Base-by-base conservation (phyloP, 2,113 vertebrate species). In the Hoplias malabaricus region DNA sequence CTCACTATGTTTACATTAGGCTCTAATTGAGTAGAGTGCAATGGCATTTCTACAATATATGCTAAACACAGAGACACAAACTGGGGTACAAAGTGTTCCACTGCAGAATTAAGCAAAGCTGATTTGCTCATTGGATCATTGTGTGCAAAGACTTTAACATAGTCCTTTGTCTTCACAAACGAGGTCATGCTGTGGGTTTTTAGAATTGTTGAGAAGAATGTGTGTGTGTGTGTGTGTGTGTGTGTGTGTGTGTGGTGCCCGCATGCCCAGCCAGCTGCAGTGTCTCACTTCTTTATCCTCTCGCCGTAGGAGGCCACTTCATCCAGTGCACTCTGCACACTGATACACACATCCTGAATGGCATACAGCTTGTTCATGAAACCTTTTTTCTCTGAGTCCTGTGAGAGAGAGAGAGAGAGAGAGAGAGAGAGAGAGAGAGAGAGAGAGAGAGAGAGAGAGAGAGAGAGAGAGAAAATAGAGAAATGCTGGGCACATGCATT, bases 311-410 rank as follows among this genome's bases (percentile, higher is more conserved):
- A 98, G 89, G 96, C 97, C 82, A 95, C 95, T 90, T 97, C 95
- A 93, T 96, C 96, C 89, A 99, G 95, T 23, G 95, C 93, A 86
- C 93, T 96, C 93, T 99, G 97, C 83, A 98, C 95, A 83, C 94
- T 97, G 92, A 98, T 93, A 88, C 96, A 98, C 83, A 99, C 96
- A 86, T 98, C 98, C 89, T 98, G 98, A 90, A 99, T 97, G 90
- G 96, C 96, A 89, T 98, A 98, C 80, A 99, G 93, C 93, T 96
- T 98, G 91, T 98, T 94, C 90, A 99, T 98, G 93, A 99, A 97
- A 85, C 97, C 96, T 85, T 98, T 99, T 89, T 94, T 97, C 90
- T 98, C 96, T 29, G 92, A 90, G 85, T 99, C 98, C 98, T 99
- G 83, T 40, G 25, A 75, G 82, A 84, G 69, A 82, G 82, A 69